A percentile compares a stretch with the other conserved stretches of the same genome.
phyloP scores from a whole-genome alignment of 2,888 invertebrate genomes.

The Cetonia aurata region DNA sequence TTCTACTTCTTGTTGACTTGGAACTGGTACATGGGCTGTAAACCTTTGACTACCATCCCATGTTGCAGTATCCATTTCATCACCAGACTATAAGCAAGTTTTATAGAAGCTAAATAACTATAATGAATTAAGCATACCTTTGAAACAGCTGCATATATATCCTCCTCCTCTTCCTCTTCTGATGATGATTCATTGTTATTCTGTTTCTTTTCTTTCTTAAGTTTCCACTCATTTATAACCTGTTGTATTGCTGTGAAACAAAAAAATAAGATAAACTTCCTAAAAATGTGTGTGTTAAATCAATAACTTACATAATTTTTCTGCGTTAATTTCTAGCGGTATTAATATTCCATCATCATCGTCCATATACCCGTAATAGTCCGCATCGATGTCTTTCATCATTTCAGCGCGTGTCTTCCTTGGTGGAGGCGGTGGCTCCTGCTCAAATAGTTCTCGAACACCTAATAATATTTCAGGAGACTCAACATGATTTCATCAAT shows the following conservation, averaged over 20 bases:
- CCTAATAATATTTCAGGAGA: constrained; percentile 67
- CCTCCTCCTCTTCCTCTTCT: constrained; percentile 75
- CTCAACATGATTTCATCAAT: no score
- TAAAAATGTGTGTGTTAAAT: not conserved
- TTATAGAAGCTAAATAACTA: constrained; percentile 40
- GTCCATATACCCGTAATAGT: constrained; percentile 98
- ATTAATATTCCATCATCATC: constrained; percentile 97
- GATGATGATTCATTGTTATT: constrained; percentile 65
- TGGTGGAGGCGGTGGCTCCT: constrained; percentile 91
- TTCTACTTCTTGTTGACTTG: constrained; percentile 94
- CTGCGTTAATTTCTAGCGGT: constrained; percentile 86
- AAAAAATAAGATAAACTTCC: not conserved
- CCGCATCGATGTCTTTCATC: constrained; percentile 98
- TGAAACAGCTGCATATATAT: constrained; percentile 77
- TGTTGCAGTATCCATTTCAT: constrained; percentile 49
- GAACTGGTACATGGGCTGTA: constrained; percentile 91
- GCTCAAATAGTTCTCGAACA: constrained; percentile 97
- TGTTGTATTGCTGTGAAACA: constrained; percentile 67
- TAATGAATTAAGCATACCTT: constrained; percentile 48
- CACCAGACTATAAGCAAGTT: constrained; percentile 56
- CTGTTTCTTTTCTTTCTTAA: constrained; percentile 72
- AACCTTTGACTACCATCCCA: constrained; percentile 69
- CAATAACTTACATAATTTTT: constrained; percentile 73
- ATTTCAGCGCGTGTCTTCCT: constrained; percentile 95
- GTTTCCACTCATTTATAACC: constrained; percentile 82